phyloP scores from a whole-genome alignment of 2,113 vertebrate species.

The Macquaria ambigua region DNA sequence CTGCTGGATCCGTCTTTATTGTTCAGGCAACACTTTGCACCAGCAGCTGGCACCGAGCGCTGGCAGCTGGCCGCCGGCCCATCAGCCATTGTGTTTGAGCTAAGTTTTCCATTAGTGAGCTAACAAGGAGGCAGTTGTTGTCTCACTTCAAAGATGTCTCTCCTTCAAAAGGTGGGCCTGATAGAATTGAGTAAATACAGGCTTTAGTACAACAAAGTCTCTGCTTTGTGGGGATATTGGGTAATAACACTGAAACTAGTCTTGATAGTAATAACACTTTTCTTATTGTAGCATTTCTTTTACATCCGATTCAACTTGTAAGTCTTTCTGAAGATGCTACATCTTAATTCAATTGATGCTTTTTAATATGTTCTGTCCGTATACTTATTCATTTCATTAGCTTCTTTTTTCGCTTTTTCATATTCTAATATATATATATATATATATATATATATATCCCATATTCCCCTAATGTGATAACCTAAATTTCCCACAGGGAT shows the following conservation, averaged over 20 bases:
- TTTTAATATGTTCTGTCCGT: constrained; percentile 27
- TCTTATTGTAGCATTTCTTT: constrained; percentile 2
- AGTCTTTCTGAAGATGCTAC: constrained; percentile 1
- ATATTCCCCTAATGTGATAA: constrained; percentile 36
- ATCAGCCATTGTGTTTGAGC: constrained; percentile 40
- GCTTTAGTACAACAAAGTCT: background rate
- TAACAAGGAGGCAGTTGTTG: constrained; percentile 38
- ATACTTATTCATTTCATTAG: constrained; percentile 51
- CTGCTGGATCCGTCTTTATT: constrained; percentile 45
- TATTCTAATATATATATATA: background rate
- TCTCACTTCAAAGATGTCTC: background rate
- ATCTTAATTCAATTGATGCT: constrained; percentile 18
- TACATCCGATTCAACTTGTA: background rate
- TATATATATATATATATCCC: background rate
- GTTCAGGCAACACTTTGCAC: constrained; percentile 52
- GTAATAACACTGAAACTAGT: background rate
- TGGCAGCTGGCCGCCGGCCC: constrained; percentile 44
- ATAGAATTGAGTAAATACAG: background rate
- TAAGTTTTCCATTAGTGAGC: constrained; percentile 53
- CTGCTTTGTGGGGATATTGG: background rate
- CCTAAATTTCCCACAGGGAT: constrained; percentile 41
- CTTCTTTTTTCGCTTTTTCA: constrained; percentile 11
- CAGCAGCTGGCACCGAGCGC: constrained; percentile 45
- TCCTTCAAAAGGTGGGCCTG: background rate
- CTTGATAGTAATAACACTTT: background rate